phyloP scores from a whole-genome alignment of 1,140 invertebrate species.

The Globodera ellingtonae region DNA sequence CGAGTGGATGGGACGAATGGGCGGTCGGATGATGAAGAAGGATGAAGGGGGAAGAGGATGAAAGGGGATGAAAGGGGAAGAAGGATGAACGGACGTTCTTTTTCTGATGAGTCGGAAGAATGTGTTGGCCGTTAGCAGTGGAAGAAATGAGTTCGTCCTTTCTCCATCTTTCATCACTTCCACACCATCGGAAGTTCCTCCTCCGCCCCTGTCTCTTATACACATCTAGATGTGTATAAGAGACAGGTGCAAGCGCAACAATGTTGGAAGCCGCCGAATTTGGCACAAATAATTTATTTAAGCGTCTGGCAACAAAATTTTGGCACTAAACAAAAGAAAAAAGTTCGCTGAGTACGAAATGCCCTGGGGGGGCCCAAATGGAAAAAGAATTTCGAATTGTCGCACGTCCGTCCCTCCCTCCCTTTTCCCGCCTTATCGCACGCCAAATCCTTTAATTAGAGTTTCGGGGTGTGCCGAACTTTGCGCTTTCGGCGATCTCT shows the following conservation, averaged over 20 bases:
- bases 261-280: too few species aligned
- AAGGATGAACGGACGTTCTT: background rate
- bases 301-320: too few species aligned
- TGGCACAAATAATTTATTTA: too few species aligned
- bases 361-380: background rate
- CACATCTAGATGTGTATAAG: too few species aligned
- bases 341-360: too few species aligned
- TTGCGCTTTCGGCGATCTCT: background rate
- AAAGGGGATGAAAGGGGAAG: background rate
- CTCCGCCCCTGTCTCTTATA: too few species aligned
- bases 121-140: background rate
- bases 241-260: too few species aligned
- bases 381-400: background rate
- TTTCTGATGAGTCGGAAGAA: background rate
- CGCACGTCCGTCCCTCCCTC: background rate
- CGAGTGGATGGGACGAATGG: too few species aligned
- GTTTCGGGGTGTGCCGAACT: background rate
- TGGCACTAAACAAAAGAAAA: too few species aligned
- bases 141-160: background rate
- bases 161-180: background rate
- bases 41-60: background rate
- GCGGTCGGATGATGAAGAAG: background rate
- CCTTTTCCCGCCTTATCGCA: background rate
- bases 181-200: background rate
- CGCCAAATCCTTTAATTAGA: conserved; percentile 1